These are phyloP conservation scores for Gambusia yucatana DNA, from an alignment of 2,797 vertebrate genomes.

Conservation along the genomic window DNA sequence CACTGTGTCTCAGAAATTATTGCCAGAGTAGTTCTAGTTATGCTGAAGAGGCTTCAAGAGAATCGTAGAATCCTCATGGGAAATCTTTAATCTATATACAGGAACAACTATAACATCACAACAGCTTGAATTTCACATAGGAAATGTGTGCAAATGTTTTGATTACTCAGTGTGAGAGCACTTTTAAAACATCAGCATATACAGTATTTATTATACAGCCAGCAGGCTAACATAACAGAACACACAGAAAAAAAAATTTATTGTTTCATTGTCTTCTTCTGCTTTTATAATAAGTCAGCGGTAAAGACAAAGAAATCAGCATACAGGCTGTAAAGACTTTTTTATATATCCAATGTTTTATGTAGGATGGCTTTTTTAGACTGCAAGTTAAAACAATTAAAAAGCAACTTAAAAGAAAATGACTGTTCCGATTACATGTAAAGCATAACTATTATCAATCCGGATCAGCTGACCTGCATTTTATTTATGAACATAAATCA, in stretches of 20 bases:
- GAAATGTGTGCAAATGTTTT: conserved; percentile 19
- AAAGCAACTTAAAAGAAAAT: not conserved
- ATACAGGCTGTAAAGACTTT: not conserved
- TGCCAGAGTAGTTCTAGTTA: conserved; percentile 36
- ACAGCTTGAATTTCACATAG: conserved; percentile 23
- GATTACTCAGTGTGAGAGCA: conserved; percentile 2
- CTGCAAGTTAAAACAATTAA: not conserved
- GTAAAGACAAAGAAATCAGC: not conserved
- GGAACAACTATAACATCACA: conserved; percentile 34
- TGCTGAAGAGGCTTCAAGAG: conserved; percentile 46
- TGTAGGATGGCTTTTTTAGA: conserved; percentile 3
- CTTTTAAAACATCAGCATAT: conserved; percentile 2
- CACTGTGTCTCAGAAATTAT: conserved; percentile 30
- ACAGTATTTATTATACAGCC: conserved; percentile 6
- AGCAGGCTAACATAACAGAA: conserved; percentile 10
- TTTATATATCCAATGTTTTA: not conserved
- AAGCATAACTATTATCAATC: not conserved
- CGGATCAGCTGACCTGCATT: not conserved
- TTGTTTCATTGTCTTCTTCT: not conserved
- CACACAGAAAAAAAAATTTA: conserved; percentile 9
- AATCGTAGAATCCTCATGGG: conserved; percentile 37
- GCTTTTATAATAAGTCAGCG: not conserved
- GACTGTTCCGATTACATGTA: not conserved
- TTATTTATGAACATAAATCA: not conserved
- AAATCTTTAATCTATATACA: conserved; percentile 40